Evolutionary conservation across 1,140 invertebrate genomes (phyloP), one percentile per base, ranked within the genome.

Genomic region (Proales similis): DNA sequence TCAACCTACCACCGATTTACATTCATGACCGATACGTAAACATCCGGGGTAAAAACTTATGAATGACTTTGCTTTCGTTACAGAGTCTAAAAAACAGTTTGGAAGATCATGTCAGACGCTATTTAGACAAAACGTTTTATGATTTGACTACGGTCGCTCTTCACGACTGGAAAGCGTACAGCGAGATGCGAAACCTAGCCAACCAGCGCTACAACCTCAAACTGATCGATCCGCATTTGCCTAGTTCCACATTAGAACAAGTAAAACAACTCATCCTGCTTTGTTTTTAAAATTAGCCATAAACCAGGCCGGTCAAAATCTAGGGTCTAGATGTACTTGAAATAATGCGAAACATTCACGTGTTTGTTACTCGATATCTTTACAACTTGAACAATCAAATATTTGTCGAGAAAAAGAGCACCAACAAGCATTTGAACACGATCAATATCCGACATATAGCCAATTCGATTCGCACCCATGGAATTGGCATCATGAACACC

Each of bases 341-440:
- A 78, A 93, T 98, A 42, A 96, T 96, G 86, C 79, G 91, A 42
- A 95, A 97, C 69, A 91, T 98, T 53, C 84, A 93, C 68, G 82
- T 89, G 3, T 99, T 98, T 78, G 91, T 96, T 4, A 83, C 87
- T 0, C 86, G 86, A 65, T 97, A 91, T 76, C 75, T 86, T 11
- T 99, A 99, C 71, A 97, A 97, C 77, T 79, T 98, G 45, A 96
- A 96, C 72, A 91, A 91, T 69, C 94, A 98, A 79, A 85, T 93
- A 43, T 97, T 97, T 74, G 84, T 96, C 48, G 90, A 97, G 78
- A 83, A 85, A 65, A 82, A 82, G 12, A 94, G 88, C 70, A 85
- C 86, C 65, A 93, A 90, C 71, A 96, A 95, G 72, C 85, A 92
- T 78, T 76, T 99, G 36, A 95, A 95, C 72, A 93, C 93, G 0